These are phyloP conservation scores for Heteronetta atricapilla DNA, from an alignment of 2,113 vertebrate species.

Conservation along the genomic window DNA sequence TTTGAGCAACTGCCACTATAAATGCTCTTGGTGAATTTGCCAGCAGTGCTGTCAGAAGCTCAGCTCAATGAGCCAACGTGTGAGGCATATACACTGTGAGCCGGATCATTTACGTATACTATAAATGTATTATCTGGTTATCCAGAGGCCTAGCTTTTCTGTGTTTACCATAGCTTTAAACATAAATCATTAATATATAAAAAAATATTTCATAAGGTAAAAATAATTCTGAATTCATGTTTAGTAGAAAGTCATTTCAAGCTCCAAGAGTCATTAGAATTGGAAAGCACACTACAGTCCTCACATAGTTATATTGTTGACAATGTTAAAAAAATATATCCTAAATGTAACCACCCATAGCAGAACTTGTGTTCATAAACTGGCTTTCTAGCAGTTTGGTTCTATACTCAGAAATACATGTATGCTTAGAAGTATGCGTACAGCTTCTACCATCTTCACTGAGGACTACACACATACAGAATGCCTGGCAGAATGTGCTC, in stretches of 20 bases:
- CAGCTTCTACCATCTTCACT: not conserved
- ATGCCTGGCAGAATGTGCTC: not conserved
- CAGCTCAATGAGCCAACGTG: not conserved
- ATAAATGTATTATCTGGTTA: not conserved
- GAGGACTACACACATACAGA: not conserved
- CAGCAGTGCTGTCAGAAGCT: not conserved
- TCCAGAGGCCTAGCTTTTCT: not conserved
- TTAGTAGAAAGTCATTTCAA: not conserved
- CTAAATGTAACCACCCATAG: not conserved
- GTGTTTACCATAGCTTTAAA: not conserved
- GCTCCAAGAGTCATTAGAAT: not conserved
- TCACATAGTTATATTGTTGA: not conserved
- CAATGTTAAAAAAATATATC: not conserved
- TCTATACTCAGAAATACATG: not conserved
- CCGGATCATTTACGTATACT: not conserved
- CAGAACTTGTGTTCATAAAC: not conserved
- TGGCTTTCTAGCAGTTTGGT: not conserved
- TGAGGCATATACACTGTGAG: not conserved
- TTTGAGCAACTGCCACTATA: not conserved
- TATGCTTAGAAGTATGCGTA: not conserved
- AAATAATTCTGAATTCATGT: not conserved
- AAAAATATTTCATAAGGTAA: not conserved
- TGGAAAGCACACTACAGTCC: not conserved
- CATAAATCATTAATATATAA: not conserved
- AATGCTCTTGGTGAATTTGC: not conserved